These are phyloP conservation scores for Sycophaga agraensis DNA, from an alignment of 1,140 invertebrate genomes.

Conservation along the genomic window DNA sequence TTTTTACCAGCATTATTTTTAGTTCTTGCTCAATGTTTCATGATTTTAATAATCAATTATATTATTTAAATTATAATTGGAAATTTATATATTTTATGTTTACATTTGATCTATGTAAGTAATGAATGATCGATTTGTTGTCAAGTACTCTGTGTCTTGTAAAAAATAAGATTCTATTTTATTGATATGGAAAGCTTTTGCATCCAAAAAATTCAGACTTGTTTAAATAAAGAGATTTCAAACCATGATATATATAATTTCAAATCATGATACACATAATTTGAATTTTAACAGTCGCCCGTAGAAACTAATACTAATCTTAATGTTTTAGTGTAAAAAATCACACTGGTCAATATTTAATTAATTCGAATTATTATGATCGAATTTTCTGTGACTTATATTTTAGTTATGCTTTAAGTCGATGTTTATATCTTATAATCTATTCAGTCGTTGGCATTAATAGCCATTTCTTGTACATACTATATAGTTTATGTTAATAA, in stretches of 20 bases:
- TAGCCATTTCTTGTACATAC: background rate
- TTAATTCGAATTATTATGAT: background rate
- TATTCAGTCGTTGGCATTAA: conserved; percentile 6
- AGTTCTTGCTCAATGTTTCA: no score
- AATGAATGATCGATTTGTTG: conserved; percentile 17
- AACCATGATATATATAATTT: no score
- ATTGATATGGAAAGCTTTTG: conserved; percentile 7
- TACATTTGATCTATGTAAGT: conserved; percentile 13
- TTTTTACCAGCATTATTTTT: no score
- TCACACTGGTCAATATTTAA: conserved; percentile 21
- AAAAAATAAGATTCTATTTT: conserved; percentile 18
- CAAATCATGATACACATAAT: no score
- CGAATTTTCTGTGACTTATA: background rate
- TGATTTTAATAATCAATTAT: no score
- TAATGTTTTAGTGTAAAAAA: conserved; percentile 5
- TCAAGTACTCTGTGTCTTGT: conserved; percentile 12
- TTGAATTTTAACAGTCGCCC: background rate
- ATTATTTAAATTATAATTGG: no score
- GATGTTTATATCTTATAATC: no score
- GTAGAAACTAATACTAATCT: conserved; percentile 9
- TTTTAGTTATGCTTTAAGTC: no score
- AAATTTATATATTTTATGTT: no score
- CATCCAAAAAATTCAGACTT: background rate
- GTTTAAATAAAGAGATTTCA: background rate
- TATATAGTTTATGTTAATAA: no score